Evolutionary conservation across 1,140 invertebrate genomes (phyloP).

Genomic region (Drosophila arizonae): DNA sequence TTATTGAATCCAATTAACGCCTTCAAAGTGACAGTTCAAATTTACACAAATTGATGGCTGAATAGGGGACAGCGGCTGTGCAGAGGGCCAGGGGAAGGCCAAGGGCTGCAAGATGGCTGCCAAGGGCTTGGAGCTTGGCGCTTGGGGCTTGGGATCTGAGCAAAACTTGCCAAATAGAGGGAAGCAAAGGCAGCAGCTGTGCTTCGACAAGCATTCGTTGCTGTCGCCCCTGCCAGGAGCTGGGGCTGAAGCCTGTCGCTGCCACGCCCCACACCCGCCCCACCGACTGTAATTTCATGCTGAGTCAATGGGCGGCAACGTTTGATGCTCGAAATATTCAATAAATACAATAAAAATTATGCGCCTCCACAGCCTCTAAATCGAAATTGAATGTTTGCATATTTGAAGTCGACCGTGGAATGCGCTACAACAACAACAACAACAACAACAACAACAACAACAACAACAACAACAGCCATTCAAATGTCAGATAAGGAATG

Average conservation of each 20-base stretch:
- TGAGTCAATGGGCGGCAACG: conserved; percentile 60
- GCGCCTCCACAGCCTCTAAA: conserved; percentile 14
- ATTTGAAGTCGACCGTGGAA: conserved; percentile 68
- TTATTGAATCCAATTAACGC: conserved; percentile 79
- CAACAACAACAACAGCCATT: conserved; percentile 25
- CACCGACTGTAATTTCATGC: conserved; percentile 36
- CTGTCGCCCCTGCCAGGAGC: no score
- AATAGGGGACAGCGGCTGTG: not conserved
- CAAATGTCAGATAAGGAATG: conserved; percentile 7
- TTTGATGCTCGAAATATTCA: conserved; percentile 76
- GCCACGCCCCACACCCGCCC: no score
- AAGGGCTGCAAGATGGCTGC: not conserved
- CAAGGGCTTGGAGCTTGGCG: no score
- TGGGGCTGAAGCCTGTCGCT: no score
- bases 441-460: conserved; percentile 35
- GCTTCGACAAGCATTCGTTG: not conserved
- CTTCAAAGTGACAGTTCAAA: conserved; percentile 81
- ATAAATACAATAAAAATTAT: conserved; percentile 77
- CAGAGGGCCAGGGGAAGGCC: not conserved
- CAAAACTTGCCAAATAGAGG: no score
- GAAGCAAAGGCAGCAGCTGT: not conserved
- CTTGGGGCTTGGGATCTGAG: no score
- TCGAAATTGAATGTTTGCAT: conserved; percentile 74
- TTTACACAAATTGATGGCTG: conserved; percentile 74
- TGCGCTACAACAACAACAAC: conserved; percentile 55